Base-by-base conservation (phyloP, 2,888 invertebrate species). In the Julus scandinavius region DNA sequence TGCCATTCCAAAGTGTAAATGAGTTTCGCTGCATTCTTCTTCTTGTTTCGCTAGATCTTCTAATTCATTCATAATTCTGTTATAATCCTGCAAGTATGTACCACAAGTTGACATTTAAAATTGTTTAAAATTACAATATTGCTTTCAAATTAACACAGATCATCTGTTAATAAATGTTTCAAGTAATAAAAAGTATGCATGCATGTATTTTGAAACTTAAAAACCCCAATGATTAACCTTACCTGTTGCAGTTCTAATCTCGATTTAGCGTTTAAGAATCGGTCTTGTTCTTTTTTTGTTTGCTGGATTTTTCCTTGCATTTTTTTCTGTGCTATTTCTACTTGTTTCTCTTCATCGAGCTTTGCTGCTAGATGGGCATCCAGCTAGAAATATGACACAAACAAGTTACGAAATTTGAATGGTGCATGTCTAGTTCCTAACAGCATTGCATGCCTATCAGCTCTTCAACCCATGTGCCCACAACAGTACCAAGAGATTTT, bases 1-100 rank as follows among this genome's bases (percentile, higher is more conserved):
- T 72, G 29, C 72, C 29, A 72, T 1, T 72, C 72, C 72, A 7
- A 72, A 29, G 72, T 29, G 29, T 11, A 72, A 45, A 41, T 49
- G 41, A 85, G 45, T 9, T 41, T 50, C 85, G 20, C 85, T n/a
- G 49, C 49, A 20, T 20, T 41, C 45, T 85, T 85, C 45, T 15
- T 85, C 85, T 85, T 49, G 85, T 41, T 85, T 85, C n/a, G 20
- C 85, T 50, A 85, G 41, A 15, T 85, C 85, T 20, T 85, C 41
- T 29, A 85, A 85, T 20, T 85, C 41, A 85, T 49, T n/a, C 85
- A 85, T 49, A 85, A 85, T 50, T 45, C 20, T 85, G 49, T 85
- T 85, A 41, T 85, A 85, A 50, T 85, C 49, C 45, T 50, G 41
- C 7, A 85, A 85, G n/a, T n/a, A 85, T 13, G 85, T 38, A 85